phyloP scores from a whole-genome alignment of 2,797 vertebrate species.

The Coilia nasus region DNA sequence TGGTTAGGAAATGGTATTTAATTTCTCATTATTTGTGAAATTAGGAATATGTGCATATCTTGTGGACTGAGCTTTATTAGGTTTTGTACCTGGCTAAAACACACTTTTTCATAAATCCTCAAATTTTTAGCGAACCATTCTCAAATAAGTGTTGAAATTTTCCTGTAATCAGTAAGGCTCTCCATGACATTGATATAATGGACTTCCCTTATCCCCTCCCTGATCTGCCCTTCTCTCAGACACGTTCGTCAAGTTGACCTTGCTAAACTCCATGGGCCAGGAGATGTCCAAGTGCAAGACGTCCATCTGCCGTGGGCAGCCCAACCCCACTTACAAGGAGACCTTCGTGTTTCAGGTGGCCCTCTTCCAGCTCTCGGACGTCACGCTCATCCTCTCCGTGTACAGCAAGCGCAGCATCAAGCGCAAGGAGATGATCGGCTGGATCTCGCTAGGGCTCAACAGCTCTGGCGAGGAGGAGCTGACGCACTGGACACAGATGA shows the following conservation, averaged over 20 bases:
- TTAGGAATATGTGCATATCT: constrained; percentile 22
- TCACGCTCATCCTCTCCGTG: constrained; percentile 96
- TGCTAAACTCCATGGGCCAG: constrained; percentile 98
- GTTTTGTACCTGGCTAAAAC: background rate
- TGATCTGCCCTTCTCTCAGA: constrained; percentile 76
- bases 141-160: background rate
- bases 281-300: constrained; percentile 99
- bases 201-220: constrained; percentile 6
- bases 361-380: constrained; percentile 96
- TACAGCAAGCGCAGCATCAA: constrained; percentile 99
- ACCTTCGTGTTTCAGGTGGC: constrained; percentile 98
- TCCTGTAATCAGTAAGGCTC: background rate
- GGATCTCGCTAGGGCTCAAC: constrained; percentile 97
- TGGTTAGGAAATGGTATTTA: background rate
- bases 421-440: constrained; percentile 97
- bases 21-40: background rate
- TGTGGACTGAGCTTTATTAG: background rate
- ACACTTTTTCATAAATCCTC: background rate
- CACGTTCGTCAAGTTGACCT: constrained; percentile 94
- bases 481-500: constrained; percentile 97
- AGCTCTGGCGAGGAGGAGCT: constrained; percentile 97
- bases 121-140: background rate
- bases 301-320: constrained; percentile 92
- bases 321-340: constrained; percentile 96
- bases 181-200: constrained; percentile 4